Conservation (phyloP, 2,797 vertebrate genomes). For the Myioborus melanocephalus region DNA sequence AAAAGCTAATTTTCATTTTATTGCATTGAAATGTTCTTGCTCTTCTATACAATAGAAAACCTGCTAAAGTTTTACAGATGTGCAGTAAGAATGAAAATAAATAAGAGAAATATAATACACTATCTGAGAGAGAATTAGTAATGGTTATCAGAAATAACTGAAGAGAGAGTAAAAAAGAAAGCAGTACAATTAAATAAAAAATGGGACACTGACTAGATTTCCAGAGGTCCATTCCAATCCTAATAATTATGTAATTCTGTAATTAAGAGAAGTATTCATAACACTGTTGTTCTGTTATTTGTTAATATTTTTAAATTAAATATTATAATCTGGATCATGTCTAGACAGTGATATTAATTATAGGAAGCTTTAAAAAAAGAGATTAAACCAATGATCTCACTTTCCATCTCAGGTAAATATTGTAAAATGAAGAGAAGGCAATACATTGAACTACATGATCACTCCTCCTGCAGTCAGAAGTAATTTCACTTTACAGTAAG, state of each 20-base stretch:
- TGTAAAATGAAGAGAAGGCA: background rate
- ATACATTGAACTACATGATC: background rate
- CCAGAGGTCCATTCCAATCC: background rate
- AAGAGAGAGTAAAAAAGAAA: background rate
- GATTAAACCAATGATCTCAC: background rate
- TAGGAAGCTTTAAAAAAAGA: background rate
- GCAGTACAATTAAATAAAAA: background rate
- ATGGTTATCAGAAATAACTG: background rate
- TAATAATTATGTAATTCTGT: background rate
- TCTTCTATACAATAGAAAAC: background rate
- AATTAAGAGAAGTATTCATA: background rate
- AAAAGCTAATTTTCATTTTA: background rate
- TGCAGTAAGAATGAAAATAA: background rate
- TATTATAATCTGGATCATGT: background rate
- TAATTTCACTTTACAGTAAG: background rate
- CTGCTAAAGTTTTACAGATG: background rate
- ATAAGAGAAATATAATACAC: rapidly evolving
- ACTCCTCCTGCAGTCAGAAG: background rate
- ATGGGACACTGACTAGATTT: background rate
- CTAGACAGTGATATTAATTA: background rate
- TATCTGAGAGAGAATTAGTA: background rate
- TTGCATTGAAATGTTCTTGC: background rate
- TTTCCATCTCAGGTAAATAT: background rate
- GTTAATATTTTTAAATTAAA: background rate
- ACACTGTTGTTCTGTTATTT: background rate